Conservation (phyloP, 2,888 invertebrate genomes). For the Hartigia nigra region DNA sequence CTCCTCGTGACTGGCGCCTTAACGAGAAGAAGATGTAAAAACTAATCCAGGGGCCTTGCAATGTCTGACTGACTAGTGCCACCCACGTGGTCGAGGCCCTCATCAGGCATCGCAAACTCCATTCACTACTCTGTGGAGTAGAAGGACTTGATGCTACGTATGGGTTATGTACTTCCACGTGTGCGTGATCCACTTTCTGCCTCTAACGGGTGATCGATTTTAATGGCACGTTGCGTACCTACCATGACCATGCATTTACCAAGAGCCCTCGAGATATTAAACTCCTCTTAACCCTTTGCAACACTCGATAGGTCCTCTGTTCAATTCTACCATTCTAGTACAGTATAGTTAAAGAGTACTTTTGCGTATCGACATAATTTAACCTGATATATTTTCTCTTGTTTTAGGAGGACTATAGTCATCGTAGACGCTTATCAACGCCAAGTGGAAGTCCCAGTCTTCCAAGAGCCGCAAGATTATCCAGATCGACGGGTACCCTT, state of each 20-base stretch:
- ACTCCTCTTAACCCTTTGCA: background rate
- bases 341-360: background rate
- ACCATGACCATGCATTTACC: background rate
- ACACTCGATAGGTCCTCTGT: background rate
- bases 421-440: slow-evolving; percentile 80
- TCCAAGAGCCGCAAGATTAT: slow-evolving; percentile 71
- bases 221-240: background rate
- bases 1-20: slow-evolving; percentile 16
- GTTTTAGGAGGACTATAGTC: slow-evolving; percentile 74
- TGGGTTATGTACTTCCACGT: background rate
- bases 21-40: slow-evolving; percentile 36
- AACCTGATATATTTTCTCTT: background rate
- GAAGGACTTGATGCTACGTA: slow-evolving; percentile 1
- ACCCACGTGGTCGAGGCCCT: slow-evolving; percentile 42
- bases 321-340: background rate
- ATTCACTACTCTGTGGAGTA: background rate
- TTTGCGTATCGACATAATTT: background rate
- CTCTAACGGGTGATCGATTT: background rate
- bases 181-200: background rate
- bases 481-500: slow-evolving; percentile 62
- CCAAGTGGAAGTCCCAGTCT: slow-evolving; percentile 77
- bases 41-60: slow-evolving; percentile 39
- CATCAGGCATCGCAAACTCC: background rate
- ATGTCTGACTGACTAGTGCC: slow-evolving; percentile 33
- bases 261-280: background rate